Percentiles rank a stretch among this genome's conserved stretches.
Evolutionary conservation across 2,888 invertebrate genomes (phyloP).

Genomic region (Sturmia bella): DNA sequence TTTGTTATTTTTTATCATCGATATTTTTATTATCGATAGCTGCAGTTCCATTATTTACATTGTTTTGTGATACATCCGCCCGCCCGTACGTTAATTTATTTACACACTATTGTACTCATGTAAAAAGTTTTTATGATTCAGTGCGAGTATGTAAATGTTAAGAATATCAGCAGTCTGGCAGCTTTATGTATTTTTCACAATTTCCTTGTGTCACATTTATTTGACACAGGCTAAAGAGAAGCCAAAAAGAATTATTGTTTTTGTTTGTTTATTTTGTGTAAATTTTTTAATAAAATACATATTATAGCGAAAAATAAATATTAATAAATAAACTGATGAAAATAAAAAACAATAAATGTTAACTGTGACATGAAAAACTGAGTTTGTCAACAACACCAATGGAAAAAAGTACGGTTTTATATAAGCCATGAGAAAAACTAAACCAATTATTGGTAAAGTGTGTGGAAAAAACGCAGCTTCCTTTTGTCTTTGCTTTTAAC

Average conservation of each 20-base stretch:
- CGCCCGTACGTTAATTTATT: no score
- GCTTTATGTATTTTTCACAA: not conserved
- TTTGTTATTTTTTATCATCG: slow-evolving; percentile 4
- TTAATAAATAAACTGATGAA: slow-evolving; percentile 63
- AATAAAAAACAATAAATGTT: slow-evolving; percentile 60
- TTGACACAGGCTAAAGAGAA: slow-evolving; percentile 56
- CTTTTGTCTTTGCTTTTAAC: slow-evolving; percentile 62
- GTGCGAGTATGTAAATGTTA: not conserved
- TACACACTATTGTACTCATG: no score
- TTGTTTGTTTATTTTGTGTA: slow-evolving; percentile 68
- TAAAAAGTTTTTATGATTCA: no score
- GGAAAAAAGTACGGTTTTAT: slow-evolving; percentile 47
- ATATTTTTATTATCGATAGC: no score
- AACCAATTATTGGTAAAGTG: slow-evolving; percentile 63
- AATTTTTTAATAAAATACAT: slow-evolving; percentile 52
- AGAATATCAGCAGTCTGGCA: slow-evolving; percentile 13
- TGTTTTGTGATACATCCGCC: no score
- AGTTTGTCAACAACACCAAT: slow-evolving; percentile 27
- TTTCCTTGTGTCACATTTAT: slow-evolving; percentile 43
- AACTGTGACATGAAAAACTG: slow-evolving; percentile 3
- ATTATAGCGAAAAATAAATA: slow-evolving; percentile 58
- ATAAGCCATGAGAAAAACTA: slow-evolving; percentile 55
- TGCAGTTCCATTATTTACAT: no score
- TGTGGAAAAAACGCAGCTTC: slow-evolving; percentile 68
- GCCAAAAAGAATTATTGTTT: slow-evolving; percentile 61